Percentiles rank a stretch among this genome's conserved stretches.
Conservation (phyloP, 2,797 vertebrate genomes). For the Stomatorhinus walkeri region DNA sequence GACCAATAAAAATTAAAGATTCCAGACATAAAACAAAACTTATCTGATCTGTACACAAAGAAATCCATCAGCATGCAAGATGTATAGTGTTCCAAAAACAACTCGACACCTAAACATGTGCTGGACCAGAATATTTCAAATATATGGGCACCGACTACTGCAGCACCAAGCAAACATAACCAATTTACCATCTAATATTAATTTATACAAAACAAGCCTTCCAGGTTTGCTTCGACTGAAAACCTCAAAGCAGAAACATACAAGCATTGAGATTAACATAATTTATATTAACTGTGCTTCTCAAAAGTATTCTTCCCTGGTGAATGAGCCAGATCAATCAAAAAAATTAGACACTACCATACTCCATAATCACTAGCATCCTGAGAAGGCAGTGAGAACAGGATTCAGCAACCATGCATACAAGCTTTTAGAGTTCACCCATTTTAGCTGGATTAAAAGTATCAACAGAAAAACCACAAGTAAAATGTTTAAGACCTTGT, state of each 20-base stretch:
- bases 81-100: background rate
- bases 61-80: background rate
- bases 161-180: background rate
- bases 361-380: background rate
- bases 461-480: background rate
- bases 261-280: background rate
- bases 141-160: slow-evolving; percentile 11
- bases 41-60: background rate
- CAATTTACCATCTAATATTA: background rate
- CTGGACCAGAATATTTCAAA: background rate
- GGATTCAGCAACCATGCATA: background rate
- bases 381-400: background rate
- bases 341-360: background rate
- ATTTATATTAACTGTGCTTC: background rate
- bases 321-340: background rate
- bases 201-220: background rate
- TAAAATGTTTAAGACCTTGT: background rate
- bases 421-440: background rate
- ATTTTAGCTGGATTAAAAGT: background rate
- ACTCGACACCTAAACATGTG: background rate
- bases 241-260: background rate
- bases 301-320: background rate
- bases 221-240: background rate
- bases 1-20: background rate
- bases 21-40: background rate